These are phyloP conservation scores for Syrphus vitripennis DNA, from an alignment of 2,888 invertebrate species.

Conservation along the genomic window DNA sequence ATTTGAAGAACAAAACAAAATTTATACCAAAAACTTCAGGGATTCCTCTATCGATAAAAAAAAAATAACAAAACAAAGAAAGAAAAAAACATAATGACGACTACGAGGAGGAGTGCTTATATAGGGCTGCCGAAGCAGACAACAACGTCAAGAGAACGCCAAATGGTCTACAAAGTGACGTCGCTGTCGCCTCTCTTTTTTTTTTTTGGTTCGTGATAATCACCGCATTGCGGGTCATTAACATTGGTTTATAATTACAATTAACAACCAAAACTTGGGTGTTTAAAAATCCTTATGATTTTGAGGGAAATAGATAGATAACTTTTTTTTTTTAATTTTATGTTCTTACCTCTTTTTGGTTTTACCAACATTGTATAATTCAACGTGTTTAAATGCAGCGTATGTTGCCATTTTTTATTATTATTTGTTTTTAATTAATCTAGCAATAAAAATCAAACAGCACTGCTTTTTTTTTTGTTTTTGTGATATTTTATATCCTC, in stretches of 20 bases:
- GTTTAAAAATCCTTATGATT: not conserved
- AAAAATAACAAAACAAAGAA: not conserved
- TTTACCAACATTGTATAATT: constrained; percentile 95
- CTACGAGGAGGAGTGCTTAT: not conserved
- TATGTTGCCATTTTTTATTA: constrained; percentile 89
- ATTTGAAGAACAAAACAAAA: not conserved
- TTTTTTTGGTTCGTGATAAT: not conserved
- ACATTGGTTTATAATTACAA: constrained; percentile 26
- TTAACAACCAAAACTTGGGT: not conserved
- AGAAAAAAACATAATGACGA: constrained; percentile 19
- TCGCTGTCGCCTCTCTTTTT: not conserved
- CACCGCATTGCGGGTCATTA: constrained; percentile 57
- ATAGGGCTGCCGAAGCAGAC: constrained; percentile 14
- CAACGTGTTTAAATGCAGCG: constrained; percentile 96
- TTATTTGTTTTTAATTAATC: constrained; percentile 23
- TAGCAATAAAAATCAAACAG: constrained; percentile 38
- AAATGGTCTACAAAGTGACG: constrained; percentile 33
- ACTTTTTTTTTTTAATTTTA: too few species aligned
- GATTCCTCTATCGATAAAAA: not conserved
- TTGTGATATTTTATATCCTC: constrained; percentile 50
- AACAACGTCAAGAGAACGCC: not conserved
- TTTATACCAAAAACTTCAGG: constrained; percentile 14
- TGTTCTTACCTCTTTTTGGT: constrained; percentile 93
- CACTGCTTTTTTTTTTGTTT: constrained; percentile 40
- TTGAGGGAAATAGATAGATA: not conserved